Evolutionary conservation across 2,888 invertebrate genomes (phyloP).

Genomic region (Saturnia pavonia): DNA sequence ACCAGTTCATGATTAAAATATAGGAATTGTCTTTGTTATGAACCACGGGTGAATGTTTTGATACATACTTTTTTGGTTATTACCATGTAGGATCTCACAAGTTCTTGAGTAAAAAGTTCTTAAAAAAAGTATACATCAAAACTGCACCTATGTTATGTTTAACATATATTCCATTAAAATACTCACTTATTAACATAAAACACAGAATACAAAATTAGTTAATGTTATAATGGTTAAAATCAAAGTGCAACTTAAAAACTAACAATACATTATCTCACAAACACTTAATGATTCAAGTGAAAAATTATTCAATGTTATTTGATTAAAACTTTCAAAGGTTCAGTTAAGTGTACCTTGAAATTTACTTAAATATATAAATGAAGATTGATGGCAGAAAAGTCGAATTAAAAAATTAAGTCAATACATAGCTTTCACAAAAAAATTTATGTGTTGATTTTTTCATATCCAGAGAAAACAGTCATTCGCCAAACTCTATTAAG

Average conservation of each 20-base stretch:
- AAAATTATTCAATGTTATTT: slow-evolving; percentile 64
- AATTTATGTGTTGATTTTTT: slow-evolving; percentile 24
- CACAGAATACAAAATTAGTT: slow-evolving; percentile 62
- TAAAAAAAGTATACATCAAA: slow-evolving; percentile 68
- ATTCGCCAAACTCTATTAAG: slow-evolving; percentile 42
- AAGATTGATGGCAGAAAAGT: slow-evolving; percentile 34
- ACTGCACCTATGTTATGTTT: slow-evolving; percentile 42
- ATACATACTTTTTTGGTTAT: slow-evolving; percentile 66
- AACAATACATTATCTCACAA: slow-evolving; percentile 62
- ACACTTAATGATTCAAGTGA: slow-evolving; percentile 56
- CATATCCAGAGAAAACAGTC: slow-evolving; percentile 36
- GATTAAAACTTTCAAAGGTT: slow-evolving; percentile 67
- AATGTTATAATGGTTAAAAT: slow-evolving; percentile 80
- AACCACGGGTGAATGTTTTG: slow-evolving; percentile 52
- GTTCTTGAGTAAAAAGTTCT: slow-evolving; percentile 2
- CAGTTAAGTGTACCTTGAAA: slow-evolving; percentile 26
- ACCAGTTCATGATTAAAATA: slow-evolving; percentile 78
- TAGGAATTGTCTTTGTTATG: slow-evolving; percentile 46
- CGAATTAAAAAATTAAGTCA: slow-evolving; percentile 74
- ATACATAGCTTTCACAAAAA: slow-evolving; percentile 23
- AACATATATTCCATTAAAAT: slow-evolving; percentile 39
- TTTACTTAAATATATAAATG: slow-evolving; percentile 29
- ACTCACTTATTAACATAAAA: slow-evolving; percentile 61
- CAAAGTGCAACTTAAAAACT: slow-evolving; percentile 69
- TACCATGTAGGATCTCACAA: neutral